phyloP scores from a whole-genome alignment of 2,113 vertebrate genomes.

The Rhynchomys soricoides region DNA sequence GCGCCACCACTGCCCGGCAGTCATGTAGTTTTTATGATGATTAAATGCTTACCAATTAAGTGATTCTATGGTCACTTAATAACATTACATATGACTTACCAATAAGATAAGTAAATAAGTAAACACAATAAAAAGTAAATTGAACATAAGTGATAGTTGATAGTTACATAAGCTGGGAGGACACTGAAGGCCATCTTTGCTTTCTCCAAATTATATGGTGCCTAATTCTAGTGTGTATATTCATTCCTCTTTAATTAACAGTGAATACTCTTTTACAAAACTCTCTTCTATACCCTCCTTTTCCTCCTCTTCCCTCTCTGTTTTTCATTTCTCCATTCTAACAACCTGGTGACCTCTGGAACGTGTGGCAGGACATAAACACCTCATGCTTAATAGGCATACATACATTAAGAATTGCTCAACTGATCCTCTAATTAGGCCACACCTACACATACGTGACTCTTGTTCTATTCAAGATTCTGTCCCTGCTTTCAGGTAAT shows the following conservation, averaged over 20 bases:
- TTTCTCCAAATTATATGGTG: background rate
- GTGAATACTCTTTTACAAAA: background rate
- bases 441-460: background rate
- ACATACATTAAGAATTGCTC: background rate
- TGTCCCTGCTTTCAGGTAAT: background rate
- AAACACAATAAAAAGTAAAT: background rate
- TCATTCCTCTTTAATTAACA: background rate
- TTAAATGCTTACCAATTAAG: background rate
- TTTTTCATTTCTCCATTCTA: background rate
- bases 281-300: background rate
- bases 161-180: background rate
- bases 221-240: background rate
- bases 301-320: background rate
- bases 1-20: no score
- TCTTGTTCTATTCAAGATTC: background rate
- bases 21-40: background rate
- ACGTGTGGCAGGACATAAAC: no score
- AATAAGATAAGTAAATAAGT: background rate
- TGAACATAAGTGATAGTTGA: background rate
- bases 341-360: background rate
- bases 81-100: background rate
- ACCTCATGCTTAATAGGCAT: background rate
- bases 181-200: background rate
- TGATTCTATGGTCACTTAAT: background rate
- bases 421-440: background rate